Percentiles rank a stretch among this genome's conserved stretches.
Evolutionary conservation across 2,797 vertebrate genomes (phyloP).

Genomic region (Bryconaethiops microstoma): DNA sequence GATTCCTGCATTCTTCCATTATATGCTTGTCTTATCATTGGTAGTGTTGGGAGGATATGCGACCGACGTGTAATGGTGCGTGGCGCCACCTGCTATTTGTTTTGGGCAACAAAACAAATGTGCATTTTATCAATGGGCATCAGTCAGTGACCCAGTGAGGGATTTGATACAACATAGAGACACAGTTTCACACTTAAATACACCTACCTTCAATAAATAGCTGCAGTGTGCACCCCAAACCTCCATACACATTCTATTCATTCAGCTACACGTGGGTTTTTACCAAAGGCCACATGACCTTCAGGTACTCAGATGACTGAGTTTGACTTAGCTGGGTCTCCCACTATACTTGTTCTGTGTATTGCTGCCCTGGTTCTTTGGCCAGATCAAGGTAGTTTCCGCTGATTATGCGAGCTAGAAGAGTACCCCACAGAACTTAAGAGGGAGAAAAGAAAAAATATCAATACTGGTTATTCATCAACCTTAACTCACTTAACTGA

Average conservation of each 20-base stretch:
- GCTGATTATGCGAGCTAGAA: not conserved
- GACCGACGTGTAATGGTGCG: too few species aligned
- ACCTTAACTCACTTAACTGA: not conserved
- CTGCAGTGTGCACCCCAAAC: too few species aligned
- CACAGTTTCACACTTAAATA: too few species aligned
- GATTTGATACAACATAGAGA: too few species aligned
- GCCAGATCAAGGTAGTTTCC: conserved; percentile 39
- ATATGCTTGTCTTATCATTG: too few species aligned
- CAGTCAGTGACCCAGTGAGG: too few species aligned
- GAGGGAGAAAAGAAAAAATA: conserved; percentile 15
- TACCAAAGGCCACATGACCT: not conserved
- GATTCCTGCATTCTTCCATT: too few species aligned
- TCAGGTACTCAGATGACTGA: not conserved
- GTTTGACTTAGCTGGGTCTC: not conserved
- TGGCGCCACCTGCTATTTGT: too few species aligned
- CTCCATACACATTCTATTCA: not conserved
- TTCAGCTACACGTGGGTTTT: not conserved
- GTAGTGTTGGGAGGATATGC: too few species aligned
- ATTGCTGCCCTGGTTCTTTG: conserved; percentile 1
- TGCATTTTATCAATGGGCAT: too few species aligned
- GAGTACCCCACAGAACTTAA: not conserved
- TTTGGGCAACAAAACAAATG: too few species aligned
- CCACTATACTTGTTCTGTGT: not conserved
- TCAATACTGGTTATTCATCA: conserved; percentile 18
- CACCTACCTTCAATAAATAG: too few species aligned